Base-by-base conservation (phyloP, 2,888 invertebrate species). In the Polietes domitor region DNA sequence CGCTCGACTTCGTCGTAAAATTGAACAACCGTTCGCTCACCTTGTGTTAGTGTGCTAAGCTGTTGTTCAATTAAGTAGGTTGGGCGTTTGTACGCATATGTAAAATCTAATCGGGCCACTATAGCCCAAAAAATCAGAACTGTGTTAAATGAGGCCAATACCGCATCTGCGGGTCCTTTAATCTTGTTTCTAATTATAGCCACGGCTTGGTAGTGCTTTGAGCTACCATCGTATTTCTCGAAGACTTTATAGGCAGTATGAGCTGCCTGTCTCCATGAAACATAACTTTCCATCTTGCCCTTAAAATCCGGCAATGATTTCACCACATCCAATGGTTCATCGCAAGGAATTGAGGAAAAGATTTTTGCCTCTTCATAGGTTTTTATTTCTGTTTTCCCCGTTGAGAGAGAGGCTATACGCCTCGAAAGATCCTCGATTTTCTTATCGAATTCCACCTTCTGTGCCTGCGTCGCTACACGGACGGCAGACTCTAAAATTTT, bases 11-110 rank as follows among this genome's bases (percentile, higher is more conserved):
- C 85, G 15, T 83, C 80, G 37, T 80, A 82, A 68, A 75, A 82
- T 26, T 84, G 50, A 19, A 85, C 17, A 10, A 84, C 53, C 10
- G 81, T 37, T 24, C 73, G 24, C 15, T 73, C 71, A 7, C 80
- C 85, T 58, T 85, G 80, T 21, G 72, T 61, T 9, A 86, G 53
- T 32, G 83, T 85, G n/a, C 65, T 78, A 0, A 85, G 37, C 41
- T 86, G 77, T 24, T 85, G 86, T 1, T 86, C 85, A 9, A 85
- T 70, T 19, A 82, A 53, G 24, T 81, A 82, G 15, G 81, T 84
- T 10, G 80, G 82, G 5, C 32, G 65, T 32, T 77, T 81, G 26
- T 82, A 74, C 3, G 76, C 43, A 32, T 80, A 80, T 15, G 83
- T 80, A 68, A 82, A 82, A 50, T 86, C 76, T 9, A 83, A 17